Evolutionary conservation across 1,140 invertebrate genomes (phyloP), one percentile per base, ranked within the genome.

Genomic region (Trissolcus basalis): DNA sequence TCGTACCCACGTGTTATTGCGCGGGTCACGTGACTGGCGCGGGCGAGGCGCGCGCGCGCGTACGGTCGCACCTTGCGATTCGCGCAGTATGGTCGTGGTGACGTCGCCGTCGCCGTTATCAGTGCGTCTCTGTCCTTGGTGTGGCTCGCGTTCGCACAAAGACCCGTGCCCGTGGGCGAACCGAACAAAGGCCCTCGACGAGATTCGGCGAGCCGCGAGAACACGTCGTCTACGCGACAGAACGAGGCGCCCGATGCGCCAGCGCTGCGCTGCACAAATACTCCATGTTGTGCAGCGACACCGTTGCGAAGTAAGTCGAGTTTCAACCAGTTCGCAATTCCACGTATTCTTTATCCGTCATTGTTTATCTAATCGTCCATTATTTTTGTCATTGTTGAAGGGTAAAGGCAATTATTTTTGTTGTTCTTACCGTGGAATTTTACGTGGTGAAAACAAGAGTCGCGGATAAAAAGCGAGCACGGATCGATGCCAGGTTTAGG

Each of bases 91-190:
- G 70, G 63, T 65, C 71, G 67, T 55, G 39, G 53, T 59, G 69
- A 58, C 54, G 55, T 59, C 47, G 64, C 54, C 15, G 36, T 32
- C 39, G 39, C 41, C 48, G 58, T 76, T 74, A 75, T 68, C 65
- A 74, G 77, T 71, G 16, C 64, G 49, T n/a, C 39, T 69, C 41
- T 60, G 63, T 69, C 67, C 61, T 59, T 61, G 70, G 55, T 36
- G 53, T 41, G 10, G 54, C 10, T 49, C 19, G 39, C 68, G 47
- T 51, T 51, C 33, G 51, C 33, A 11, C 53, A 41, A 9, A 7
- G 15, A 3, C n/a, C 53, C 13, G 43, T 9, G 11, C 19, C 19
- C 19, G 19, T 27, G 19, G 19, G 19, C 19, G 19, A 27, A 27
- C n/a, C 19, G 19, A 27, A 27, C 19, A 27, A 27, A 27, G 19